Conservation (phyloP, 2,797 vertebrate species). For the Ctenopoma multispine region DNA sequence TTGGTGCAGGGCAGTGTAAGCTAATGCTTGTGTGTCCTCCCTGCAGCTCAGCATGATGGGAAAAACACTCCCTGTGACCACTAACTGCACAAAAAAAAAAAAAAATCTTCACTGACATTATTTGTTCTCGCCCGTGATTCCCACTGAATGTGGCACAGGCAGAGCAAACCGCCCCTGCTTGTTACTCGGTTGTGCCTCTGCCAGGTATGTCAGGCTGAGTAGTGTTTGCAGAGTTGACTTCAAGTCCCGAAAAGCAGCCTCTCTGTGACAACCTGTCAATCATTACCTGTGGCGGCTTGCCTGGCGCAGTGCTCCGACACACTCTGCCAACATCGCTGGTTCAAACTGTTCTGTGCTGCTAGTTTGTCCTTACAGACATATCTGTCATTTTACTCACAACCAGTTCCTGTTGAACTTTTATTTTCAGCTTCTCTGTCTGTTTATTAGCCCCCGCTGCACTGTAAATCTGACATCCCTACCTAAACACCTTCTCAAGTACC, state of each 20-base stretch:
- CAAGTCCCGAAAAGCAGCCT: slow-evolving; percentile 52
- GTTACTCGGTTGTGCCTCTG: slow-evolving; percentile 69
- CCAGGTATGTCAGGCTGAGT: slow-evolving; percentile 62
- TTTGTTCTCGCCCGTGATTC: slow-evolving; percentile 59
- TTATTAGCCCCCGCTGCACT: slow-evolving; percentile 45
- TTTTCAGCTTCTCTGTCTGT: slow-evolving; percentile 47
- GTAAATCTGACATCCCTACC: slow-evolving; percentile 5
- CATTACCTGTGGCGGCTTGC: slow-evolving; percentile 53
- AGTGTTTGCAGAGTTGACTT: slow-evolving; percentile 61
- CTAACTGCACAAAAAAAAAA: slow-evolving; percentile 38
- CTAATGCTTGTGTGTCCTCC: slow-evolving; percentile 43
- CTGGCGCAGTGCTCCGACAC: slow-evolving; percentile 33
- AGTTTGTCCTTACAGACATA: slow-evolving; percentile 47
- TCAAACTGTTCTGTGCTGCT: slow-evolving; percentile 43
- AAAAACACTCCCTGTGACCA: slow-evolving; percentile 57
- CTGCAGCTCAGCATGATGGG: slow-evolving; percentile 57
- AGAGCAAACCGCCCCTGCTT: slow-evolving; percentile 64
- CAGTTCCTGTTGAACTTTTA: slow-evolving; percentile 44
- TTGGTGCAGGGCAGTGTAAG: slow-evolving; percentile 26
- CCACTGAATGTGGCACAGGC: slow-evolving; percentile 48
- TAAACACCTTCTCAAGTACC: slow-evolving; percentile 15
- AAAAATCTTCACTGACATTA: slow-evolving; percentile 51
- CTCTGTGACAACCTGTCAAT: slow-evolving; percentile 69
- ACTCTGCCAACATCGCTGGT: slow-evolving; percentile 43
- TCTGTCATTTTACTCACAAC: slow-evolving; percentile 48